Base-by-base conservation (phyloP, 2,797 vertebrate genomes). In the Sorex maritimensis region DNA sequence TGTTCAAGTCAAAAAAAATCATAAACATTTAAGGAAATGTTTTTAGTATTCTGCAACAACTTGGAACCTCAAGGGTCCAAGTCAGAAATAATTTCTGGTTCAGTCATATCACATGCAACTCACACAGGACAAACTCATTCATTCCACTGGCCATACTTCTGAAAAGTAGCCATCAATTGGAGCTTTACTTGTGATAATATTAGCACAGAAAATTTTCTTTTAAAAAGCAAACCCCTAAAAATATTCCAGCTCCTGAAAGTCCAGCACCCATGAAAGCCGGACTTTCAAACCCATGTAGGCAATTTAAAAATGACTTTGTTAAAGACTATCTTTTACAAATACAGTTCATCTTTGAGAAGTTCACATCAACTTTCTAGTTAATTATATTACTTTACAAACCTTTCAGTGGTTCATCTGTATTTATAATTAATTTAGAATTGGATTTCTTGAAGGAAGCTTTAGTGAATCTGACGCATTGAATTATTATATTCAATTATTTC, bases 401-500 rank as follows among this genome's bases (percentile, higher is more conserved):
- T 63, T 46, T 78, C 28, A 68, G 65, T 24, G 7, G 34, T 44
- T 69, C 5, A 49, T 61, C 2, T 17, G 14, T 74, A 5, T n/a
- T 91, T 63, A 68, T 13, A 15, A 4, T 79, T 78, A 84, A 21
- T 49, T 90, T 61, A 78, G 30, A 89, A 46, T 17, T 81, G 6
- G 21, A 46, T 2, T 81, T 34, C 2, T 69, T 58, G 93, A 19
- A 34, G 71, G 68, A 19, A 71, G 46, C 69, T 2, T 52, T 11
- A 71, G 14, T 75, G 38, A 63, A 4, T 58, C 2, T 73, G 12
- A 86, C 0, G 26, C 12, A 81, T 73, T n/a, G 34, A 34, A 34
- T 34, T 34, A 68, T 68, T 13, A 49, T 24, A 90, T 34, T 74
- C 13, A 46, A 17, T 80, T 5, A 72, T 71, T 52, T 44, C 30